phyloP scores from a whole-genome alignment of 2,797 vertebrate species.

The Rhynchotus rufescens region DNA sequence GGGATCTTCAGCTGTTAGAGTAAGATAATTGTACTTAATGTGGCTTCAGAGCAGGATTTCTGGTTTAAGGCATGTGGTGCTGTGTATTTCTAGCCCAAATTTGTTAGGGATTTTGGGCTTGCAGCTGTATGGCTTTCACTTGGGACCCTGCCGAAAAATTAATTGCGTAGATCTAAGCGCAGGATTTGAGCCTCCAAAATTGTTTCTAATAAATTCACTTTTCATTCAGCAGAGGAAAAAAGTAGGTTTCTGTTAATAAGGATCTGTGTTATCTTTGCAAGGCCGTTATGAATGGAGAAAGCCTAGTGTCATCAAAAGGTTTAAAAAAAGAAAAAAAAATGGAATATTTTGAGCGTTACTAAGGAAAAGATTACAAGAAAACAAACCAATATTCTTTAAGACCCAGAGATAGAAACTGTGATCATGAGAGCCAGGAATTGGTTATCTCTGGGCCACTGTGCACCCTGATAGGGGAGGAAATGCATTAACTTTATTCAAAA shows the following conservation, averaged over 20 bases:
- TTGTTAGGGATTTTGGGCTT: background rate
- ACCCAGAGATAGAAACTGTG: background rate
- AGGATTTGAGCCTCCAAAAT: background rate
- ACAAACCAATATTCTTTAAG: background rate
- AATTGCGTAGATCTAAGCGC: background rate
- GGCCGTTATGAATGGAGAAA: background rate
- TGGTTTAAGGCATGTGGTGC: accelerated
- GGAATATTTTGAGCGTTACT: background rate
- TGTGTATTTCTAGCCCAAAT: background rate
- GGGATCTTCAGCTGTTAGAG: background rate
- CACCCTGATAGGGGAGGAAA: constrained; percentile 3
- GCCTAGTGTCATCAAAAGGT: background rate
- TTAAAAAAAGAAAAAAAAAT: background rate
- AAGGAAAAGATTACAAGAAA: background rate
- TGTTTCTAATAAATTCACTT: background rate
- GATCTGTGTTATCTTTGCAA: background rate
- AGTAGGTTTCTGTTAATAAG: background rate
- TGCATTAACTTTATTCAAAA: constrained; percentile 3
- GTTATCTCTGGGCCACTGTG: background rate
- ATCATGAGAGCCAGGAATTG: background rate
- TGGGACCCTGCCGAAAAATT: background rate
- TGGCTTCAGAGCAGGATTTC: background rate
- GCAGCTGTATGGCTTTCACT: background rate
- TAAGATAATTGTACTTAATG: background rate
- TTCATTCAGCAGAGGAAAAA: background rate